A percentile compares a stretch with the other conserved stretches of the same genome.
phyloP scores from a whole-genome alignment of 1,140 invertebrate genomes.

The Arctopsyche grandis region DNA sequence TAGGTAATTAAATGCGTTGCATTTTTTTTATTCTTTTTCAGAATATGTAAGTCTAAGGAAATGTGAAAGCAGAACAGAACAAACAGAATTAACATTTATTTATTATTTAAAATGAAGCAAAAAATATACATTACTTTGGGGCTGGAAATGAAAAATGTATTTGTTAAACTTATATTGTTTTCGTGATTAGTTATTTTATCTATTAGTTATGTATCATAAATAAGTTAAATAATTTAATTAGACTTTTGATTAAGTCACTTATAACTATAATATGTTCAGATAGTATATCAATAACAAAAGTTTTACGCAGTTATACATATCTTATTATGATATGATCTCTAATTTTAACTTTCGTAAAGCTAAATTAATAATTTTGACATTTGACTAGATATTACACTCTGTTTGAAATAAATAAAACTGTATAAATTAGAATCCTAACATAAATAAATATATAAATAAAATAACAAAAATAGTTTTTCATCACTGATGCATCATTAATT shows the following conservation, averaged over 20 bases:
- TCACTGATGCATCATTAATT: slow-evolving; percentile 34
- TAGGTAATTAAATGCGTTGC: too few relatives aligned
- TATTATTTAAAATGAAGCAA: slow-evolving; percentile 29
- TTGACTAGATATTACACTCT: slow-evolving; percentile 55
- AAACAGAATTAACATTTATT: slow-evolving; percentile 20
- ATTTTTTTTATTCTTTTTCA: too few relatives aligned
- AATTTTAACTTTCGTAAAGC: slow-evolving; percentile 25
- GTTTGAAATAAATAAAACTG: slow-evolving; percentile 46
- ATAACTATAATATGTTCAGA: neutral
- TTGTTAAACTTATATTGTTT: neutral
- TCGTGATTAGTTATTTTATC: neutral
- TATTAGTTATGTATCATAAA: neutral
- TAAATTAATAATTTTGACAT: slow-evolving; percentile 42
- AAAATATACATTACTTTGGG: slow-evolving; percentile 17
- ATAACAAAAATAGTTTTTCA: slow-evolving; percentile 43
- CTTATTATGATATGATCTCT: neutral
- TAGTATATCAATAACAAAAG: neutral
- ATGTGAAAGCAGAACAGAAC: too few relatives aligned
- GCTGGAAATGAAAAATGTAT: slow-evolving; percentile 19
- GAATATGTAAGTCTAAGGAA: too few relatives aligned
- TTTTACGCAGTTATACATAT: neutral
- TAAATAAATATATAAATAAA: slow-evolving; percentile 48
- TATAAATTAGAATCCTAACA: slow-evolving; percentile 22
- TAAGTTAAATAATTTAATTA: neutral
- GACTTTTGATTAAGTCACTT: neutral